Base-by-base conservation (phyloP, 64 coral and sea anemone genomes). In the Montipora sp. region DNA sequence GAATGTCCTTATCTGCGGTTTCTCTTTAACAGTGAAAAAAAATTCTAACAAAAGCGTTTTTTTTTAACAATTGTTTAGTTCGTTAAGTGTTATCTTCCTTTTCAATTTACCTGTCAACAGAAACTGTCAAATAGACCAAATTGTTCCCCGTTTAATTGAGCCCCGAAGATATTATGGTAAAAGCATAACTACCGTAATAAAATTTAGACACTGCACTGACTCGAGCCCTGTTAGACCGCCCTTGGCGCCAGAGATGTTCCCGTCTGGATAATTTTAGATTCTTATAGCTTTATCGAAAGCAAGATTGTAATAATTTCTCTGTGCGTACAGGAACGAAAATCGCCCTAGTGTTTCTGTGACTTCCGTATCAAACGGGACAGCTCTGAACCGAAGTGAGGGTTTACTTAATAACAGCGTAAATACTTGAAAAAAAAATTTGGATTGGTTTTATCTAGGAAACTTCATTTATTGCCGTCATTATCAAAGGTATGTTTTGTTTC, bases 371-470 rank as follows among this genome's bases (percentile, higher is more conserved):
- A 11, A 22, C 9, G 5, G 5, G 8, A 48, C 2, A 71, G 7
- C 19, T 20, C 9, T 24, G 18, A 3, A 71, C 49, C 10, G 13
- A 12, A 3, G 2, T 45, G 8, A 50, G 10, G 1, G 9, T 8
- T 18, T 12, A 18, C 22, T 59, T 85, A 72, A 14, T 72, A 85
- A 15, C 61, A 85, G 47, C 82, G 12, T 84, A 19, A 85, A 85
- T 85, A 71, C 71, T 85, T 72, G 19, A 8, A 72, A 66, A 85
- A 83, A 47, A 85, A 84, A n/a, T 57, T 7, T 57, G 53, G 53
- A 57, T 57, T 67, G 81, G 18, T 59, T 81, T 81, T 14, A 61
- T 8, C 79, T 14, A 16, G 8, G 22, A 81, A 8, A n/a, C 23
- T 9, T 36, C 55, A 7, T 81, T 60, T 27, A 27, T 81, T 0